Conservation (phyloP, 2,113 vertebrate species). For the Anguilla rostrata region DNA sequence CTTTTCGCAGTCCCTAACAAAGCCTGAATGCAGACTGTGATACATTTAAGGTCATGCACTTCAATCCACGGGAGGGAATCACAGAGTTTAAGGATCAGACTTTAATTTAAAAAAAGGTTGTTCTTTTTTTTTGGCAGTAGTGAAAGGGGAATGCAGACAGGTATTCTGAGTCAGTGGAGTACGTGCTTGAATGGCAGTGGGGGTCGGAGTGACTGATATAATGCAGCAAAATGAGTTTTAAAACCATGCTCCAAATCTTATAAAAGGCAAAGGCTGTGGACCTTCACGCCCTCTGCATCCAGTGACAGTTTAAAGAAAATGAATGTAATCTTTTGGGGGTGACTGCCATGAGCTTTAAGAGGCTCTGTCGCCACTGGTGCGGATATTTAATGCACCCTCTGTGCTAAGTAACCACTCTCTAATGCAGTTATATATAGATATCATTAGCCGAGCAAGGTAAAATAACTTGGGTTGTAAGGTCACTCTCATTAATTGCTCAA, state of each 20-base stretch:
- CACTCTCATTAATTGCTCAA: conserved; percentile 44
- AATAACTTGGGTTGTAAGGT: conserved; percentile 42
- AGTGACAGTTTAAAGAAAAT: conserved; percentile 49
- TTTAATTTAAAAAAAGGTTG: no score
- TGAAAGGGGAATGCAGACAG: neutral
- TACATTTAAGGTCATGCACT: neutral
- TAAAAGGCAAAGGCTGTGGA: conserved; percentile 50
- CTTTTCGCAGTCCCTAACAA: neutral
- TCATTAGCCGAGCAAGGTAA: conserved; percentile 42
- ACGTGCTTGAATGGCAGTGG: no score
- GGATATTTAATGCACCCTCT: conserved; percentile 35
- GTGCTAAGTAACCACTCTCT: conserved; percentile 25
- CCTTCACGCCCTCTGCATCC: conserved; percentile 48
- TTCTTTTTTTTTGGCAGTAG: neutral
- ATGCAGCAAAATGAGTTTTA: no score
- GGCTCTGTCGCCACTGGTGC: conserved; percentile 11
- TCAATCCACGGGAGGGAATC: neutral
- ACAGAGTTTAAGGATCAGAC: neutral
- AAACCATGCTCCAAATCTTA: no score
- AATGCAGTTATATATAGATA: conserved; percentile 47
- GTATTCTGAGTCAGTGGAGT: no score
- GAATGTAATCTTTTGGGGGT: conserved; percentile 39
- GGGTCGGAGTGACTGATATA: no score
- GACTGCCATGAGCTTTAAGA: conserved; percentile 37
- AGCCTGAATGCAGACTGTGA: neutral